phyloP scores from a whole-genome alignment of 2,888 invertebrate species.

The Cephus pygmeus region DNA sequence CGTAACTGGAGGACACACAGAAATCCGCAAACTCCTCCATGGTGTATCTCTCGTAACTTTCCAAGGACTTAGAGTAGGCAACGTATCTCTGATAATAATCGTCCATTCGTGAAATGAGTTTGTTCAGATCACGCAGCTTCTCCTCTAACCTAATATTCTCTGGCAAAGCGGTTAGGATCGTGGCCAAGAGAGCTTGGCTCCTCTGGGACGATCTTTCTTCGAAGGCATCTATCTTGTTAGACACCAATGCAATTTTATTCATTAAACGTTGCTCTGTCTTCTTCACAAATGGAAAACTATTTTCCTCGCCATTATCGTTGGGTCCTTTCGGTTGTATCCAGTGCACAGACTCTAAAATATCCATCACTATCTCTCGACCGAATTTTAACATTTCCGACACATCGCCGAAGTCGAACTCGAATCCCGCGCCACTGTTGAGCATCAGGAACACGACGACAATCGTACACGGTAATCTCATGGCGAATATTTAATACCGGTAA shows the following conservation, averaged over 20 bases:
- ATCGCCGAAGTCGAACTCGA: slow-evolving; percentile 38
- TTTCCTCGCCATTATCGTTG: slow-evolving; percentile 60
- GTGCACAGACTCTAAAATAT: slow-evolving; percentile 48
- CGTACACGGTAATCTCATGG: background rate
- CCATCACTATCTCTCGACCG: slow-evolving; percentile 39
- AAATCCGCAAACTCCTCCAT: slow-evolving; percentile 77
- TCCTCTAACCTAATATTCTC: slow-evolving; percentile 70
- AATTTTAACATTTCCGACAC: slow-evolving; percentile 50
- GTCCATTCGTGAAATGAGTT: slow-evolving; percentile 69
- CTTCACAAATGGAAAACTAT: slow-evolving; percentile 72
- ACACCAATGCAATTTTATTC: slow-evolving; percentile 42
- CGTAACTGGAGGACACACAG: slow-evolving; percentile 76
- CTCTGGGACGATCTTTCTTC: slow-evolving; percentile 40
- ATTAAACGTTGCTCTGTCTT: slow-evolving; percentile 69
- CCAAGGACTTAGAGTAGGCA: slow-evolving; percentile 69
- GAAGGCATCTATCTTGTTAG: slow-evolving; percentile 45
- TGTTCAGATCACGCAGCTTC: slow-evolving; percentile 73
- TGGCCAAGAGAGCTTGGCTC: slow-evolving; percentile 15
- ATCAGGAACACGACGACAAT: background rate
- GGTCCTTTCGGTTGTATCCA: slow-evolving; percentile 31
- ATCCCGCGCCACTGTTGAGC: background rate
- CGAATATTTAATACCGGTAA: background rate
- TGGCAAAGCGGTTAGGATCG: slow-evolving; percentile 59
- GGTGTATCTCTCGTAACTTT: slow-evolving; percentile 73
- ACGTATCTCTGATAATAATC: slow-evolving; percentile 72